Conservation (phyloP, 2,888 invertebrate species). For the Platycnemis pennipes region DNA sequence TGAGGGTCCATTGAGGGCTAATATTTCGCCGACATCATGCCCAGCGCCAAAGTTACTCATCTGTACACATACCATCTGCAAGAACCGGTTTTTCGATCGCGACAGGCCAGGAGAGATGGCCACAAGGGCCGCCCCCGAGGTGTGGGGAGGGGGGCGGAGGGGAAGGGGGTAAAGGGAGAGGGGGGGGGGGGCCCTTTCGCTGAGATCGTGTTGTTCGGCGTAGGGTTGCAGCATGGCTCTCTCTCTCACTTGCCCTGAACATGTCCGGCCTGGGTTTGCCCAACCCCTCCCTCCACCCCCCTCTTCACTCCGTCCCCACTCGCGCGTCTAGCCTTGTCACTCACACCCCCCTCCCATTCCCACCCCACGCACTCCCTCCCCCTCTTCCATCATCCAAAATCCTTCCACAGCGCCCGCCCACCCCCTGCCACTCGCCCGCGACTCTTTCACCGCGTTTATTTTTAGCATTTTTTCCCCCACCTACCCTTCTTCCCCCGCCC, state of each 20-base stretch:
- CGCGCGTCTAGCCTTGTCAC: slow-evolving; percentile 14
- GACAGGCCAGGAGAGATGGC: not conserved
- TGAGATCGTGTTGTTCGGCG: not conserved
- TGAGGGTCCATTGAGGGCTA: not conserved
- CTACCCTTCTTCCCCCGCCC: not conserved
- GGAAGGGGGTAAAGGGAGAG: no score
- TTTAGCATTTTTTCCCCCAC: not conserved
- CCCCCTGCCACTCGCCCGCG: not conserved
- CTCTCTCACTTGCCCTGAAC: not conserved
- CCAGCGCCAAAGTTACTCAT: not conserved
- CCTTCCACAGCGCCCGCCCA: not conserved
- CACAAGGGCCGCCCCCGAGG: not conserved
- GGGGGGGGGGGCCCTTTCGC: no score
- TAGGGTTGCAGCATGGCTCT: not conserved
- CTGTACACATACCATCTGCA: not conserved
- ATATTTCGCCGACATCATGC: not conserved
- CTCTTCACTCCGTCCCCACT: slow-evolving; percentile 29
- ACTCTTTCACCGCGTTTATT: not conserved
- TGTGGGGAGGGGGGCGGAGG: no score
- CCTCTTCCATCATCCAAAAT: not conserved
- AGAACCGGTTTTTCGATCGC: slow-evolving; percentile 19
- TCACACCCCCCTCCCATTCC: not conserved
- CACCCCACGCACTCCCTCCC: not conserved
- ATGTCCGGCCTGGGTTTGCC: no score
- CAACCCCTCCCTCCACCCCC: not conserved